phyloP scores from a whole-genome alignment of 2,797 vertebrate genomes.

The Scyliorhinus canicula region DNA sequence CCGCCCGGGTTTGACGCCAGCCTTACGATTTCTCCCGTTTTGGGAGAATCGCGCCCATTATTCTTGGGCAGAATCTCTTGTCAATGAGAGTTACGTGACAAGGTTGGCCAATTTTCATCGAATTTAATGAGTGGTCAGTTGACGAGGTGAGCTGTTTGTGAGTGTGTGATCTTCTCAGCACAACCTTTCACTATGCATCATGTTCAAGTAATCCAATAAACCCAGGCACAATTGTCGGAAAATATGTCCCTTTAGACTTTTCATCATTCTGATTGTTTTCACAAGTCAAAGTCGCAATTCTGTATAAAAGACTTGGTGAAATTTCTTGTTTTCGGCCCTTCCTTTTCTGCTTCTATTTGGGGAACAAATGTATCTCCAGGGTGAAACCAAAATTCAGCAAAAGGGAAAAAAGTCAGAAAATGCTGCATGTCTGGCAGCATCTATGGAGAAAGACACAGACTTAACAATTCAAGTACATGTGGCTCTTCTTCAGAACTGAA shows the following conservation, averaged over 20 bases:
- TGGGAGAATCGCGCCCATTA: too few species aligned
- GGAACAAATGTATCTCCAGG: neutral
- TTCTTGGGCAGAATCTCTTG: neutral
- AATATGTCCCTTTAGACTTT: neutral
- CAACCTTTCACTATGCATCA: neutral
- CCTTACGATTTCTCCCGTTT: too few species aligned
- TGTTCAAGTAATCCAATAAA: neutral
- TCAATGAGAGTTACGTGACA: neutral
- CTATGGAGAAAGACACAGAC: too few species aligned
- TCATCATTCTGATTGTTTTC: neutral
- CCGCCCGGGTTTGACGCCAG: too few species aligned
- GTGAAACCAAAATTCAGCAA: neutral
- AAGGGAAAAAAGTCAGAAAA: too few species aligned
- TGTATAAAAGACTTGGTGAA: neutral
- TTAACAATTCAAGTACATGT: too few species aligned
- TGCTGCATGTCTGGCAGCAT: too few species aligned
- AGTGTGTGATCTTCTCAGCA: neutral
- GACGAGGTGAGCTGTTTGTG: neutral
- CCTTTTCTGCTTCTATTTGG: neutral
- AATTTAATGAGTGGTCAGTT: neutral
- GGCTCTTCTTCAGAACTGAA: too few species aligned
- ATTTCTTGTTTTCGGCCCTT: neutral
- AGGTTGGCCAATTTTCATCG: neutral
- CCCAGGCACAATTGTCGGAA: neutral
- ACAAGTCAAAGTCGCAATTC: neutral